Conservation (phyloP, 2,797 vertebrate species). For the Phalloptychus januarius region DNA sequence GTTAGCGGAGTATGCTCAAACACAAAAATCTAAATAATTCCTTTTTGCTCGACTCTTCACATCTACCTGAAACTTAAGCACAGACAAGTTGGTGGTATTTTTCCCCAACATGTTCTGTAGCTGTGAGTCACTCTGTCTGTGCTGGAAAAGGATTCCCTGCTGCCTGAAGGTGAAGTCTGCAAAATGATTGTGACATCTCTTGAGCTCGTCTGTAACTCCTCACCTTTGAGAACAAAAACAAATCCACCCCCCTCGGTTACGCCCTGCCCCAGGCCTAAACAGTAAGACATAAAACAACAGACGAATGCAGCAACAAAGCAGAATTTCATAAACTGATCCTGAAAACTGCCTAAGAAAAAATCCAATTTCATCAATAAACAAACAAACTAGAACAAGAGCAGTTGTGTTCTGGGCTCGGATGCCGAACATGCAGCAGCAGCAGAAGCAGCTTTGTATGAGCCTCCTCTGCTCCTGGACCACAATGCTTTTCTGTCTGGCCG, state of each 20-base stretch:
- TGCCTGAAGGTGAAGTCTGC: slow-evolving; percentile 53
- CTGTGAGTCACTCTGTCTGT: slow-evolving; percentile 56
- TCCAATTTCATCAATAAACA: slow-evolving; percentile 20
- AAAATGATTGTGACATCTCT: slow-evolving; percentile 57
- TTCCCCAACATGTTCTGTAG: slow-evolving; percentile 15
- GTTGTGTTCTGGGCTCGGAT: slow-evolving; percentile 50
- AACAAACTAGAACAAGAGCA: slow-evolving; percentile 47
- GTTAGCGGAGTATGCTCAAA: not conserved
- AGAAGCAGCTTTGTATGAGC: slow-evolving; percentile 53
- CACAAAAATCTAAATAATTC: not conserved
- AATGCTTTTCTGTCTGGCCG: slow-evolving; percentile 66
- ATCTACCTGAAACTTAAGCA: slow-evolving; percentile 2
- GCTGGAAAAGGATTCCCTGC: slow-evolving; percentile 47
- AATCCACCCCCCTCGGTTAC: slow-evolving; percentile 24
- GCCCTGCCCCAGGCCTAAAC: slow-evolving; percentile 36
- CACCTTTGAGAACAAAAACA: slow-evolving; percentile 45
- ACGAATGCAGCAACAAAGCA: not conserved
- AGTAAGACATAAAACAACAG: slow-evolving; percentile 17
- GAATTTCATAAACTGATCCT: slow-evolving; percentile 2
- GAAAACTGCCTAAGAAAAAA: slow-evolving; percentile 9
- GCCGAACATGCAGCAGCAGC: slow-evolving; percentile 49
- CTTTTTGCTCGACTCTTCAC: not conserved
- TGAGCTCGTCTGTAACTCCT: slow-evolving; percentile 47
- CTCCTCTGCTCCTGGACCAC: slow-evolving; percentile 61
- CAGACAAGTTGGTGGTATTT: slow-evolving; percentile 10